Base-by-base conservation (phyloP, 2,888 invertebrate species). In the Archips xylosteana region DNA sequence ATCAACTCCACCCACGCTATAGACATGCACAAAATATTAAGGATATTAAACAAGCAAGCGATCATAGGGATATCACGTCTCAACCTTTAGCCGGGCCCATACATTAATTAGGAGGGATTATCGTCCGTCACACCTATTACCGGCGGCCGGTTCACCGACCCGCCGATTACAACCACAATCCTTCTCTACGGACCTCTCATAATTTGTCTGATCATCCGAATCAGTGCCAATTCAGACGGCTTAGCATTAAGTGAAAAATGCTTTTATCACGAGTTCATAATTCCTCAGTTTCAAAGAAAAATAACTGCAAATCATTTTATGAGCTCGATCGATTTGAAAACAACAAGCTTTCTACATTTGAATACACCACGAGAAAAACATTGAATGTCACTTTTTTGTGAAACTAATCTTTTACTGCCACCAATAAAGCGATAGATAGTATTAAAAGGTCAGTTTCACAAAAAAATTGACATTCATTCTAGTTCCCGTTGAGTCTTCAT, bases 31-130 rank as follows among this genome's bases (percentile, higher is more conserved):
- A 68, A 72, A 67, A 36, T 23, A 59, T 59, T 39, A n/a, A 51
- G 67, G 57, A 13, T 69, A 74, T 74, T 70, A 74, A 60, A 72
- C 72, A 63, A 72, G 63, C 69, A 65, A 70, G 69, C 51, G 70
- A 74, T 74, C 74, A 70, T 74, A 70, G 64, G 69, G 74, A 70
- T 74, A 65, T 74, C 74, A 70, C 61, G 60, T 65, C 72, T 70
- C 60, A 74, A 70, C 74, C 73, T 76, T 71, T 66, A 61, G 54
- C 62, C 73, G 42, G 62, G 61, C 54, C 76, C 69, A 71, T 76
- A 65, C 75, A 76, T 76, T 76, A 71, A 76, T 76, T 76, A 76
- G 57, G 70, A 47, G 36, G 71, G 71, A 71, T 74, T 71, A 75
- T 70, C 76, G 75, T 69, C 71, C 69, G 75, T 75, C 75, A 76